These are phyloP conservation scores for Habroteleia sp. DNA, from an alignment of 2,888 invertebrate species.

Conservation along the genomic window DNA sequence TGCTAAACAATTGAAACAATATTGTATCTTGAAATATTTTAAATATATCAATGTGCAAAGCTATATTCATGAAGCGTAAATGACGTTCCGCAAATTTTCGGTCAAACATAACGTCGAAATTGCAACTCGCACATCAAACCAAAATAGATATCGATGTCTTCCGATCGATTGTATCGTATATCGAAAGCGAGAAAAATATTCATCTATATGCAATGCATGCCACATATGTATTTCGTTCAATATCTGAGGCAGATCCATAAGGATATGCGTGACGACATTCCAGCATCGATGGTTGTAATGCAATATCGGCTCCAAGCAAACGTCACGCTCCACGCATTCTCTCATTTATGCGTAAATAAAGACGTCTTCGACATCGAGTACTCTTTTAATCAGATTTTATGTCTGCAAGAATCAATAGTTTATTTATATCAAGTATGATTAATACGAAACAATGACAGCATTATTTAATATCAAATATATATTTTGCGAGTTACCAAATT, in stretches of 20 bases:
- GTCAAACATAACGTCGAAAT: slow-evolving; percentile 14
- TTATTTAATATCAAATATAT: background rate
- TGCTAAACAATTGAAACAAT: too few relatives aligned
- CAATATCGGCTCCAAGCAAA: slow-evolving; percentile 26
- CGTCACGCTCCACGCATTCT: slow-evolving; percentile 27
- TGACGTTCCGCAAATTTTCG: slow-evolving; percentile 17
- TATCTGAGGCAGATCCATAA: slow-evolving; percentile 26
- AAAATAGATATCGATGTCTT: slow-evolving; percentile 37
- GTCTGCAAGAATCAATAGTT: slow-evolving; percentile 18
- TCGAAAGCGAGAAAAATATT: slow-evolving; percentile 35
- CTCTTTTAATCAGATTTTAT: slow-evolving; percentile 27
- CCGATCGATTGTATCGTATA: slow-evolving; percentile 34
- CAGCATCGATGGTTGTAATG: slow-evolving; percentile 41
- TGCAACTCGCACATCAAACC: slow-evolving; percentile 9
- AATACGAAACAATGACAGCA: background rate
- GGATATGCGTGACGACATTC: slow-evolving; percentile 21
- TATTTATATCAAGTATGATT: background rate
- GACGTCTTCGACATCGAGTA: slow-evolving; percentile 17
- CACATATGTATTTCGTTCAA: slow-evolving; percentile 30
- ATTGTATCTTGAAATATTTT: too few relatives aligned
- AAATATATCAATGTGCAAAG: slow-evolving; percentile 19
- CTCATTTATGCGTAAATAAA: slow-evolving; percentile 32
- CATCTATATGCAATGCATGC: slow-evolving; percentile 32
- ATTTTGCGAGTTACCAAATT: too few relatives aligned
- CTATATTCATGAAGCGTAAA: slow-evolving; percentile 3